phyloP scores from a whole-genome alignment of 2,888 invertebrate genomes.

The Salticus scenicus region DNA sequence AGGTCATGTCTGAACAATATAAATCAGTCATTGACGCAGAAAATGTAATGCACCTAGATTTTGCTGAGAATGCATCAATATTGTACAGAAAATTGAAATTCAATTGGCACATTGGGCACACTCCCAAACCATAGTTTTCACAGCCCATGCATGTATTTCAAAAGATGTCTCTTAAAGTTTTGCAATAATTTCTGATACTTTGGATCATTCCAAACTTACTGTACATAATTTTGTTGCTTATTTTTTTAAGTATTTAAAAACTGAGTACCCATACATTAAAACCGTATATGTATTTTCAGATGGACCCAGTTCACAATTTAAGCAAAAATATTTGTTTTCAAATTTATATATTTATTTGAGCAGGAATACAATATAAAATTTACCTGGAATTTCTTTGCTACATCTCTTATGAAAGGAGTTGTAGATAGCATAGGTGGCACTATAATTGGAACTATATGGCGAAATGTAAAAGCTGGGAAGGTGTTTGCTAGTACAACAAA shows the following conservation, averaged over 20 bases:
- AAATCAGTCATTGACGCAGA: background rate
- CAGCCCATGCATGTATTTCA: background rate
- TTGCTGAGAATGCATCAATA: background rate
- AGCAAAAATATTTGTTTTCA: constrained; percentile 14
- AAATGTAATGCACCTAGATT: constrained; percentile 5
- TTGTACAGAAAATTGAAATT: background rate
- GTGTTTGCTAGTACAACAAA: background rate
- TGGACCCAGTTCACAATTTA: constrained; percentile 25
- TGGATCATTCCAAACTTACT: constrained; percentile 17
- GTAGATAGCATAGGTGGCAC: constrained; percentile 22
- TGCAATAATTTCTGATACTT: background rate
- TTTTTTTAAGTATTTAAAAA: background rate
- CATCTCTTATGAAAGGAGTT: constrained; percentile 15
- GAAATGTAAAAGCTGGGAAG: background rate
- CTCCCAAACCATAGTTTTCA: background rate
- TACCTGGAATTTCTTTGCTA: constrained; percentile 18
- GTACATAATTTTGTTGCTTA: background rate
- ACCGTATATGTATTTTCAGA: constrained; percentile 20
- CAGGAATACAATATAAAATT: background rate
- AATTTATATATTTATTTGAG: background rate
- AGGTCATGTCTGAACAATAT: background rate
- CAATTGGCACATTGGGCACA: background rate
- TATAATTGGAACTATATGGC: background rate
- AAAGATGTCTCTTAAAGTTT: background rate
- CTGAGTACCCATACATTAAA: background rate